Base-by-base conservation (phyloP, 2,888 invertebrate genomes). In the Sicus ferrugineus region DNA sequence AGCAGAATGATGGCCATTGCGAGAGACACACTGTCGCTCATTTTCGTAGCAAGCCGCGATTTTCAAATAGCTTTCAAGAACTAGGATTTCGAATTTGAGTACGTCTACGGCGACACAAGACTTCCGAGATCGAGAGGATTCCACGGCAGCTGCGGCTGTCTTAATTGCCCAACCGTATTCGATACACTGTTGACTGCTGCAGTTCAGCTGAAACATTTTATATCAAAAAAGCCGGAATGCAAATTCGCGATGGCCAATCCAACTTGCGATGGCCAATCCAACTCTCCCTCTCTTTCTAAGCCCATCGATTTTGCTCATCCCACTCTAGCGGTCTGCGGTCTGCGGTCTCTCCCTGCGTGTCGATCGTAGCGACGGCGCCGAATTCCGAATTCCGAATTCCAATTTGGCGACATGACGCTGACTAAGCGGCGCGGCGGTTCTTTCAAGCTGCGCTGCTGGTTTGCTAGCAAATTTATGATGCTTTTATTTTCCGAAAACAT, bases 1-100 rank as follows among this genome's bases (percentile, higher is more conserved):
- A 75, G 42, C n/a, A 77, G 65, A 30, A 61, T 59, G 38, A 70
- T 69, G 67, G 79, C 74, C 28, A 79, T n/a, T n/a, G n/a, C 48
- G 30, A 77, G 72, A n/a, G 77, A 19, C 11, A 52, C 3, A 26
- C 28, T 21, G 21, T 50, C 1, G 26, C 38, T 19, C 71, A 71
- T 70, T 70, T 48, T 61, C 30, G 7, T 0, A 21, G 34, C 9
- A 28, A 26, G 11, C n/a, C 11, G 3, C 14, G 4, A 28, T 3
- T 26, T 16, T 26, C 23, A 54, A 7, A 52, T 9, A 3, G 6
- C n/a, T 46, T 5, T 5, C 46, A 46, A 46, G 14, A n/a, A 5
- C 46, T 9, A 46, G 19, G 19, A 46, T 19, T 46, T 14, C 46
- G 46, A 54, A 21, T 54, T 54, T 54, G 2, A 14, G 26, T 21